Conservation (phyloP, 2,113 vertebrate species). For the Grus americana region DNA sequence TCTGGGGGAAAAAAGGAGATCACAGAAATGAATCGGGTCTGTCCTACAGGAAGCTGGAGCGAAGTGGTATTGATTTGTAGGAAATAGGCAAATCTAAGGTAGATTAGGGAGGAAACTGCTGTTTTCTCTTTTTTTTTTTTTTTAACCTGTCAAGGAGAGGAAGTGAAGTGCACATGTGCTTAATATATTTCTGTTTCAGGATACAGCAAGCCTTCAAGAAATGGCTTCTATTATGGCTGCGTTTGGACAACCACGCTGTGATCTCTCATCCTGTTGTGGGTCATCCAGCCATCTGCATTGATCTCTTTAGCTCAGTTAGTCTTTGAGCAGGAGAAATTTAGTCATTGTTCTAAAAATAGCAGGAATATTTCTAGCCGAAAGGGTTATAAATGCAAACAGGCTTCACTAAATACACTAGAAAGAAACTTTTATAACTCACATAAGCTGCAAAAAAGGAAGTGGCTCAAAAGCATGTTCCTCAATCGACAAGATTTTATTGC, state of each 20-base stretch:
- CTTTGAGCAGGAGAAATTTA: not conserved
- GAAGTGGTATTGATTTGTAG: not conserved
- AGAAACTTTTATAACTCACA: conserved; percentile 50
- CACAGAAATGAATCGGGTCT: not conserved
- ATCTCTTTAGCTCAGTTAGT: not conserved
- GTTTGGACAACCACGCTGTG: not conserved
- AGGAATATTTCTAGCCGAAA: not conserved
- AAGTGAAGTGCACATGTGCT: not conserved
- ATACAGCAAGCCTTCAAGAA: not conserved
- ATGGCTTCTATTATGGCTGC: not conserved
- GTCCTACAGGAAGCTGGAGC: not conserved
- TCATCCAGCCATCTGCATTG: not conserved
- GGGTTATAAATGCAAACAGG: not conserved
- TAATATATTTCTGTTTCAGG: not conserved
- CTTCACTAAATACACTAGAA: not conserved
- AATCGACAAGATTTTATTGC: conserved; percentile 50
- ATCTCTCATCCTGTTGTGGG: not conserved
- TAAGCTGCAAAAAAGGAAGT: conserved; percentile 46
- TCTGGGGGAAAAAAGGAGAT: conserved; percentile 19
- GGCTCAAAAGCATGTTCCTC: conserved; percentile 50
- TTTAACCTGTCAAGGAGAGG: not conserved
- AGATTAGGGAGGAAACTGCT: not conserved
- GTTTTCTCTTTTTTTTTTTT: not conserved
- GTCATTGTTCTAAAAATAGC: not conserved
- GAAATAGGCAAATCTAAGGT: not conserved